These are phyloP conservation scores for Digitonthophagus gazella DNA, from an alignment of 2,888 invertebrate genomes.

Conservation along the genomic window DNA sequence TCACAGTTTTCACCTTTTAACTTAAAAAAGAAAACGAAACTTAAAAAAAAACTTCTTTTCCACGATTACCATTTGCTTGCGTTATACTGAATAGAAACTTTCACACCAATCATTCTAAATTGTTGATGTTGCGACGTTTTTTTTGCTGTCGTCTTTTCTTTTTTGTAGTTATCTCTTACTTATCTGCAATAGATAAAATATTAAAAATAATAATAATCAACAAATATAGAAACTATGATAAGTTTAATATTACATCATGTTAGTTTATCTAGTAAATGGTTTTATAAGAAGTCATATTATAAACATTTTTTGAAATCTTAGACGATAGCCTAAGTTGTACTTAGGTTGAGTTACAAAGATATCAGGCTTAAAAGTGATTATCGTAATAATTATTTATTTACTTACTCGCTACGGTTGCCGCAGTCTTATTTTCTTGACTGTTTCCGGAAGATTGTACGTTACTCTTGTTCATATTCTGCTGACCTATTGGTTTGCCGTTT, in stretches of 20 bases:
- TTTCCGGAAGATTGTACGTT: slow-evolving; percentile 40
- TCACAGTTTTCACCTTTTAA: background rate
- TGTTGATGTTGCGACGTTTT: background rate
- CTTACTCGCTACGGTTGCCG: slow-evolving; percentile 24
- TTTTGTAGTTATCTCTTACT: background rate
- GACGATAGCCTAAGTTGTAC: no score
- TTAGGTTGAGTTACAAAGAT: no score
- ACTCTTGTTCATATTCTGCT: slow-evolving; percentile 32
- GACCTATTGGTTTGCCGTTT: slow-evolving; percentile 28
- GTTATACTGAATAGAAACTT: background rate
- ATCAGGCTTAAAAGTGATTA: no score
- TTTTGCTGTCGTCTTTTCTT: background rate
- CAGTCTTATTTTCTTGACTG: slow-evolving; percentile 31
- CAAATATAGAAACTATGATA: no score
- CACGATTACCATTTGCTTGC: no score
- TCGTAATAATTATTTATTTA: background rate
- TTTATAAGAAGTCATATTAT: no score
- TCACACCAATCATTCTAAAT: background rate
- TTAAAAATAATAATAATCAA: background rate
- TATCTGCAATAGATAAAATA: slow-evolving; percentile 7
- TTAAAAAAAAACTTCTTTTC: background rate
- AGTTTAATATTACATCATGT: no score
- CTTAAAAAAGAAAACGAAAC: background rate
- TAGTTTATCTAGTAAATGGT: no score
- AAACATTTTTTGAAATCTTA: no score